Base-by-base conservation (phyloP, 2,888 invertebrate genomes). In the Andrena praecox region DNA sequence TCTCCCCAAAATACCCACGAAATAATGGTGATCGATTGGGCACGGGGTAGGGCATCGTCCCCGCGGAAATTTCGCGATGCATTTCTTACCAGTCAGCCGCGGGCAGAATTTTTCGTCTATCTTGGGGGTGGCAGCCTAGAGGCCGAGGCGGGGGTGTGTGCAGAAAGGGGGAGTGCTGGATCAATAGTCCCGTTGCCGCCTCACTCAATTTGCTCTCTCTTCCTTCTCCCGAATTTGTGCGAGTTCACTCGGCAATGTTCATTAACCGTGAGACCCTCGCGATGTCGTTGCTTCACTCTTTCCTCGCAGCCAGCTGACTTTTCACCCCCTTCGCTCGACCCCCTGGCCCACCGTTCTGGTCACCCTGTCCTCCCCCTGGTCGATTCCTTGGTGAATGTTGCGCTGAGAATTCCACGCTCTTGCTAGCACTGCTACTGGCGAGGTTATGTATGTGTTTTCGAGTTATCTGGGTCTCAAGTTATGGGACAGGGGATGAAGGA, bases 151-250 rank as follows among this genome's bases (percentile, higher is more conserved):
- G 31, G 75, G 24, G 50, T 24, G 66, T 33, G 71, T 59, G 71
- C 48, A 67, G 66, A 62, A 52, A 64, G 77, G 74, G 83, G 63
- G 62, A 66, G 68, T 59, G 70, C 42, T 79, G 87, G 88, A 88
- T 88, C 88, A 85, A 88, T 88, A 88, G 85, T 87, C 80, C 82
- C 88, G 88, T 88, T 88, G 84, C 88, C 88, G 88, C 88, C 88
- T 88, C 87, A 87, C 88, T 88, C 88, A 88, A 88, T 88, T 88
- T 87, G 82, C 87, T 86, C 84, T 74, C 77, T 74, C 85, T 80
- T 80, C 74, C 78, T 82, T 77, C 85, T 62, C 50, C 74, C 85
- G 80, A 88, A 88, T 88, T 88, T 87, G 78, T 82, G 88, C 88
- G 84, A 88, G 82, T 84, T 88, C 88, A 79, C 84, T 88, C 88